Percentiles rank a stretch among this genome's conserved stretches.
Conservation (phyloP, 2,113 vertebrate genomes). For the Monopterus albus region DNA sequence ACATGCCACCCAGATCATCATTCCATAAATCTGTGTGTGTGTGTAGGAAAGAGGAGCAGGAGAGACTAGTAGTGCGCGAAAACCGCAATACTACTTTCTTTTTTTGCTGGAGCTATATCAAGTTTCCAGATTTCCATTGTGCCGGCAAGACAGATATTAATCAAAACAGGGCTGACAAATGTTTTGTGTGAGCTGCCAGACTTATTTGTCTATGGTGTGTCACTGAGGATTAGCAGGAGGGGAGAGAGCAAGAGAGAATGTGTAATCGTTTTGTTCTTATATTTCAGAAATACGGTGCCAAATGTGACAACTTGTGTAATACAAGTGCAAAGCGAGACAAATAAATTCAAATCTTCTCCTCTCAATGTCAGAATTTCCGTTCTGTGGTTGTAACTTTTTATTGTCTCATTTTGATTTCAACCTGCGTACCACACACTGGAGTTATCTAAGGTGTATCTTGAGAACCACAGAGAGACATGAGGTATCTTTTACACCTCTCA, state of each 20-base stretch:
- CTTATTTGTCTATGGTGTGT: slow-evolving; percentile 60
- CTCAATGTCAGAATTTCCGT: neutral
- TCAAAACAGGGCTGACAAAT: slow-evolving; percentile 58
- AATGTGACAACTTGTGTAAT: slow-evolving; percentile 27
- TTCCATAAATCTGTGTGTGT: slow-evolving; percentile 38
- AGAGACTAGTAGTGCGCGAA: slow-evolving; percentile 13
- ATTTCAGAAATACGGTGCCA: slow-evolving; percentile 28
- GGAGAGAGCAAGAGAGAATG: neutral
- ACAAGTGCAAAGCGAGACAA: slow-evolving; percentile 20
- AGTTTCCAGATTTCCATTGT: slow-evolving; percentile 35
- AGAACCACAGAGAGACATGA: neutral
- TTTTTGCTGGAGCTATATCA: slow-evolving; percentile 47
- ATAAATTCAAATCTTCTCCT: neutral
- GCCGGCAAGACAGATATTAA: slow-evolving; percentile 57
- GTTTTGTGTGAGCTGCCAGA: slow-evolving; percentile 50
- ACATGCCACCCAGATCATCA: slow-evolving; percentile 50
- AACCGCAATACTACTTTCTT: slow-evolving; percentile 33
- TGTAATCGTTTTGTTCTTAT: slow-evolving; percentile 21
- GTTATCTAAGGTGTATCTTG: neutral
- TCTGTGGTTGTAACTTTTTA: neutral
- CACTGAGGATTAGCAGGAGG: slow-evolving; percentile 42
- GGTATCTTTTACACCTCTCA: neutral
- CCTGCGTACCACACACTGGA: neutral
- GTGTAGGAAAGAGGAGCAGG: slow-evolving; percentile 12
- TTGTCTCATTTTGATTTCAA: slow-evolving; percentile 6